Base-by-base conservation (phyloP, 2,113 vertebrate species). In the Rhinolophus sinicus region DNA sequence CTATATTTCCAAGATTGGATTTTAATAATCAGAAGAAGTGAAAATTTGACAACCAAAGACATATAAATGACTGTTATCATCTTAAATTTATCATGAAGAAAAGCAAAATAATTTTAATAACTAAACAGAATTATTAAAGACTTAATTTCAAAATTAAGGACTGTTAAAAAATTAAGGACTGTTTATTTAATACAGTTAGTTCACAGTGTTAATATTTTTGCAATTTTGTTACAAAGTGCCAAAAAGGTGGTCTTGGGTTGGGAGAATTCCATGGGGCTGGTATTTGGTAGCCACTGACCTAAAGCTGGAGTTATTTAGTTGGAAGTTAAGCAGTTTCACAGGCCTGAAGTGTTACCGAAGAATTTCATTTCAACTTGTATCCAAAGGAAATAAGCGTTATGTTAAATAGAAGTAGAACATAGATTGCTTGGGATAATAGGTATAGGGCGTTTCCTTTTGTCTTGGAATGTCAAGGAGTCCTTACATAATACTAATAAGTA, bases 71-170 rank as follows among this genome's bases (percentile, higher is more conserved):
- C 28, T 92, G 9, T 70, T 92, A 22, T n/a, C 65, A 87, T 54
- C 28, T 75, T 75, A 87, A 67, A 56, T n/a, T 76, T 70, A 77
- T 21, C 54, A 88, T 76, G 60, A 70, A 50, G 12, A 58, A 60
- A 80, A 85, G n/a, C 56, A 82, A 81, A 70, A n/a, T 60, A 78
- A 82, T 86, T 81, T 56, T 89, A 81, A 62, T 76, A 86, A 16
- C 28, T 82, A 15, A 54, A 40, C 8, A 50, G 24, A 2, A 90
- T 5, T 58, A 90, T 5, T 58, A 84, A 90, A 54, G 16, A 28
- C 58, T 93, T 95, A 80, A 90, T 93, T 91, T 93, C 22, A 93
- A 85, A 93, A 35, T 86, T 76, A 50, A 50, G 47, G 12, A 50
- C 10, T 10, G 47, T 13, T 50, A 50, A 50, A 44, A 50, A 50